A percentile compares a stretch with the other conserved stretches of the same genome.
Conservation (phyloP, 2,797 vertebrate genomes). For the Emys orbicularis region DNA sequence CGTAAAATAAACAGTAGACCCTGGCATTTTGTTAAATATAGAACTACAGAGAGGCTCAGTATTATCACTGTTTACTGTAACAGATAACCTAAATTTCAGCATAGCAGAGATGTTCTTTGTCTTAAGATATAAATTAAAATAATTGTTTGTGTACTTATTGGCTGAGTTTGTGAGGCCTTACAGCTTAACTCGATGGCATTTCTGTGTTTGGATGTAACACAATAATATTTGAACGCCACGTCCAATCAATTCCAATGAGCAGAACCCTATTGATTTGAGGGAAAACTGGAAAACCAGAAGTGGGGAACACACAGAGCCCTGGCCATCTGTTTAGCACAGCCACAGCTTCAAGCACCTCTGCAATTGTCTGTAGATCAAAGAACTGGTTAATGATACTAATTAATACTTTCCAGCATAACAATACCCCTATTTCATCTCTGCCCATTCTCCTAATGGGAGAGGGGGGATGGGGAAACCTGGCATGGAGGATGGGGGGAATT, state of each 20-base stretch:
- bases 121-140: neutral
- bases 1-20: neutral
- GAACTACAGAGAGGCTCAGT: neutral
- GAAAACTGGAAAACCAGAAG: neutral
- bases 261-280: neutral
- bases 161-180: neutral
- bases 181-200: neutral
- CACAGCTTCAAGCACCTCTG: neutral
- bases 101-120: neutral
- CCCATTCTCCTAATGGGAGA: neutral
- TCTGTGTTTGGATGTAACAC: neutral
- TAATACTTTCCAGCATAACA: neutral
- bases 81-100: neutral
- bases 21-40: conserved; percentile 2
- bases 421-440: neutral
- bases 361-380: neutral
- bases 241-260: neutral
- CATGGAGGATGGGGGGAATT: neutral
- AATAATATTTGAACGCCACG: neutral
- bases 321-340: neutral
- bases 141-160: neutral
- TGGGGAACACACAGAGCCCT: neutral
- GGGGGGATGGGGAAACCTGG: neutral
- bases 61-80: neutral
- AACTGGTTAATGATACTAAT: neutral